phyloP scores from a whole-genome alignment of 2,888 invertebrate genomes.

The Noctuana brunneofusca region DNA sequence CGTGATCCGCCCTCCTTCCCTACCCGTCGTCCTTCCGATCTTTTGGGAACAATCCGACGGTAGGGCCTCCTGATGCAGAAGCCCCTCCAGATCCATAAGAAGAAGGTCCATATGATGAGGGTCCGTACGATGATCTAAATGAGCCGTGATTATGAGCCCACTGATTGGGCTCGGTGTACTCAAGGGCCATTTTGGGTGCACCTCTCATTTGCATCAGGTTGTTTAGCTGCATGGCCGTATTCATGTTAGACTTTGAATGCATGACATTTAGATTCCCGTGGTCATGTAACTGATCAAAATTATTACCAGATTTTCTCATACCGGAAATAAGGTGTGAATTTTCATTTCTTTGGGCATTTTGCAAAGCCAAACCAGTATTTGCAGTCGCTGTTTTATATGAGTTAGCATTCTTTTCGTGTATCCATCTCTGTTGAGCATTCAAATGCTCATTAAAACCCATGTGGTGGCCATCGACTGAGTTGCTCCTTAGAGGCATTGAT shows the following conservation, averaged over 20 bases:
- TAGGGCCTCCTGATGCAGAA: constrained; percentile 39
- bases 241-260: constrained; percentile 53
- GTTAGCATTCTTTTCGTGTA: constrained; percentile 16
- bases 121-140: constrained; percentile 53
- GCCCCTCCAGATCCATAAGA: constrained; percentile 36
- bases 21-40: no score
- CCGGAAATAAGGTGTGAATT: constrained; percentile 7
- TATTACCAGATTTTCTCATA: background rate
- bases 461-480: constrained; percentile 11
- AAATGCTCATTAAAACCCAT: constrained; percentile 5
- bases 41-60: constrained; percentile 68
- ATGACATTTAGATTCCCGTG: constrained; percentile 30
- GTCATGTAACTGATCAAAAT: constrained; percentile 27
- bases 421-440: constrained; percentile 12
- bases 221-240: constrained; percentile 38
- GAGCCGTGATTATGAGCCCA: constrained; percentile 56
- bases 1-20: no score
- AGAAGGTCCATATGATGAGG: constrained; percentile 26
- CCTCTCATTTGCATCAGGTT: constrained; percentile 52
- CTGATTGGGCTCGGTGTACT: constrained; percentile 47
- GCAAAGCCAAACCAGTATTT: background rate
- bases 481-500: background rate
- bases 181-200: constrained; percentile 46
- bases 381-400: background rate
- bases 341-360: background rate